phyloP scores from a whole-genome alignment of 2,113 vertebrate species.

The Nannospalax galili region DNA sequence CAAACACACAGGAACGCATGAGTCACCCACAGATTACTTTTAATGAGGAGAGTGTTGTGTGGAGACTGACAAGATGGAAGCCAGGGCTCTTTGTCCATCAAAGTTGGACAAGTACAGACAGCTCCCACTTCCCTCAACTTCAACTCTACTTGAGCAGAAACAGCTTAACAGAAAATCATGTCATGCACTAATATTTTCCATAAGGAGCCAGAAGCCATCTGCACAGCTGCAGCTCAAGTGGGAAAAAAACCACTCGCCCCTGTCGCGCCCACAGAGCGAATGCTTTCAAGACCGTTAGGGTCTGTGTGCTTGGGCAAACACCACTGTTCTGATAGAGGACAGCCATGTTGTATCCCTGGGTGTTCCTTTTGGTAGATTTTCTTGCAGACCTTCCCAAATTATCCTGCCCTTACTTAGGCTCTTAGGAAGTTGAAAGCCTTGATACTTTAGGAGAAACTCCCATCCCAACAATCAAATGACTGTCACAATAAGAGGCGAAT shows the following conservation, averaged over 20 bases:
- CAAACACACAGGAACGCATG: not conserved
- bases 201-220: not conserved
- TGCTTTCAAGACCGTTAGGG: rapidly evolving
- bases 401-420: not conserved
- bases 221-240: not conserved
- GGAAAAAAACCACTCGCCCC: not conserved
- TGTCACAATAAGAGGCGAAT: not conserved
- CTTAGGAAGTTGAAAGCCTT: not conserved
- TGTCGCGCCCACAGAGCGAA: rapidly evolving
- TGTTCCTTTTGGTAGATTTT: not conserved
- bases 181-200: not conserved
- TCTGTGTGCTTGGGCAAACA: rapidly evolving
- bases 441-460: not conserved
- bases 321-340: not conserved
- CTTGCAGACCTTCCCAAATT: not conserved
- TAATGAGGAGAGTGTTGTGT: not conserved
- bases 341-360: rapidly evolving
- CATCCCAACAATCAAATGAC: rapidly evolving
- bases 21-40: not conserved
- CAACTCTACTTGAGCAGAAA: not conserved
- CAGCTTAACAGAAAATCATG: not conserved
- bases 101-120: not conserved
- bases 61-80: not conserved
- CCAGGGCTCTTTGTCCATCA: not conserved
- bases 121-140: not conserved